Base-by-base conservation (phyloP, 2,888 invertebrate species). In the Microplitis deprimator region DNA sequence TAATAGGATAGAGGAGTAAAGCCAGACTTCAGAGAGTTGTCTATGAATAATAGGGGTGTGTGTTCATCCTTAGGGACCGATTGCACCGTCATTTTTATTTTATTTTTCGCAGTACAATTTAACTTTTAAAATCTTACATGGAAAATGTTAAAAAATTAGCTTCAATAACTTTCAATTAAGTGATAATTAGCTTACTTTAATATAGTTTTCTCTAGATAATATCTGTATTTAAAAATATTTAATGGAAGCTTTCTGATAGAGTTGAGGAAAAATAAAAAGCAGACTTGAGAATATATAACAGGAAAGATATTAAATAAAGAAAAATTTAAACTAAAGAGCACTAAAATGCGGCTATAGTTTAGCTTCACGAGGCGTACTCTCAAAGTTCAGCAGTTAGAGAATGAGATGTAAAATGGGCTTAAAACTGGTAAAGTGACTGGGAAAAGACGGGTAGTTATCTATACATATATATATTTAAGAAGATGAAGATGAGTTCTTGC, bases 341-440 rank as follows among this genome's bases (percentile, higher is more conserved):
- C 68, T 68, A 70, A 70, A 76, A 70, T 16, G 71, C 65, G 60
- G 68, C 13, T 74, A 73, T 20, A 40, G 29, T 38, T n/a, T 61
- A 67, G 71, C 67, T 71, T 65, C 67, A 61, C n/a, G 62, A 16
- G 50, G 59, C 20, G 59, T 75, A 68, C 73, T 77, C 40, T 77
- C 74, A 60, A 68, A 71, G 65, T 69, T 69, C 64, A 71, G 71
- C 40, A 71, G 70, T 64, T 60, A 20, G 16, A 77, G 73, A 59
- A 73, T 64, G 65, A 82, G 82, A 77, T 13, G 50, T 50, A 77
- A 86, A 84, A 86, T 84, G 82, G 82, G 87, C 84, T 86, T 85
- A 85, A 80, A 79, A 73, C 65, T 62, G 41, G 41, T 65, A 17
- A 65, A 74, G 71, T 70, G 71, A 75, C 67, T 64, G 68, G 16